Conservation (phyloP, 2,888 invertebrate species). For the Drosophila lutescens region DNA sequence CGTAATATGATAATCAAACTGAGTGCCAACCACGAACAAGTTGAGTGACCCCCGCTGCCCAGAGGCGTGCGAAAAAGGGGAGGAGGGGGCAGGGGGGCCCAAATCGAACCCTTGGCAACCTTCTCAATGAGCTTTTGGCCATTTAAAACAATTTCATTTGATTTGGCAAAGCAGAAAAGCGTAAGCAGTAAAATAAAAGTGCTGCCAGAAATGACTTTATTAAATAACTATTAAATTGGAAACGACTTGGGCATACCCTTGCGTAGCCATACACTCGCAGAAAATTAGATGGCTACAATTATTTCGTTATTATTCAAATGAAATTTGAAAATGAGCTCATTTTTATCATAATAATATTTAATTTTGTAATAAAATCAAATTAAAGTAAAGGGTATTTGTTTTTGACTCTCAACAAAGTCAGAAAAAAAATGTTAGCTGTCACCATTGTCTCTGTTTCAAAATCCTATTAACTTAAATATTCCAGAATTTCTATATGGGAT, state of each 20-base stretch:
- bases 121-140: slow-evolving; percentile 25
- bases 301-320: no score
- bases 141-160: slow-evolving; percentile 69
- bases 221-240: slow-evolving; percentile 7
- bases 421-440: not conserved
- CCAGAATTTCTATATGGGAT: not conserved
- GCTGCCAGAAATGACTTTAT: slow-evolving; percentile 38
- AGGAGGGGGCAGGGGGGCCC: not conserved
- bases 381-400: no score
- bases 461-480: not conserved
- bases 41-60: slow-evolving; percentile 45
- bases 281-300: no score
- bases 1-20: slow-evolving; percentile 74
- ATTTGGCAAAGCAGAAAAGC: slow-evolving; percentile 29
- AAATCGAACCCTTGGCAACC: slow-evolving; percentile 20
- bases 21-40: slow-evolving; percentile 58
- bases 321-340: no score
- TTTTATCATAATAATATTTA: no score
- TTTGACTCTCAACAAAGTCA: no score
- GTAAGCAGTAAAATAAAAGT: slow-evolving; percentile 5
- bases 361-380: no score
- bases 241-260: slow-evolving; percentile 1
- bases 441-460: not conserved
- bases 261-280: no score
- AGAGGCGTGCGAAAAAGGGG: slow-evolving; percentile 17